Conservation (phyloP, 2,888 invertebrate genomes). For the Hanleya hanleyi region DNA sequence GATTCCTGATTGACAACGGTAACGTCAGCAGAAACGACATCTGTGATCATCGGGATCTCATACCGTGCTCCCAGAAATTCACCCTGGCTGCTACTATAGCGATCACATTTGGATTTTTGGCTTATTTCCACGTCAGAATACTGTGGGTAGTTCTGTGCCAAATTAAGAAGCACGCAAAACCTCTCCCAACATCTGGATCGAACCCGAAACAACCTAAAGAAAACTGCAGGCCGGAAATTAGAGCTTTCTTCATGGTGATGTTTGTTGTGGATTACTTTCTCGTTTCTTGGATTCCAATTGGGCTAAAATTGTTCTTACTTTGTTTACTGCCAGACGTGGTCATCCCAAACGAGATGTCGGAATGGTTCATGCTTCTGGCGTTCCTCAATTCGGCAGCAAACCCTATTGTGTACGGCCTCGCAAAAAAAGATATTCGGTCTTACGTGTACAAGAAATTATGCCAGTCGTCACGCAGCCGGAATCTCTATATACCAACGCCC, state of each 20-base stretch:
- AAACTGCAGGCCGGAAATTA: not conserved
- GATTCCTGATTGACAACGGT: not conserved
- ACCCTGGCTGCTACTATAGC: not conserved
- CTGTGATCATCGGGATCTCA: not conserved
- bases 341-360: not conserved
- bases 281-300: not conserved
- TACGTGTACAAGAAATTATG: not conserved
- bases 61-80: not conserved
- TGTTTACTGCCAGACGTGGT: not conserved
- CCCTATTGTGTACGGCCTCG: not conserved
- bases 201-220: not conserved
- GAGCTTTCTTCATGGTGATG: not conserved
- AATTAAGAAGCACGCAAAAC: not conserved
- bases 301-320: not conserved
- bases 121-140: not conserved
- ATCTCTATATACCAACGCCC: no score
- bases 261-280: conserved; percentile 2
- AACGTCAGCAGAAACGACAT: not conserved
- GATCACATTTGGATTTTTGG: not conserved
- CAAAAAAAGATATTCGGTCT: not conserved
- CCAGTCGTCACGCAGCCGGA: no score
- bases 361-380: not conserved
- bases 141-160: not conserved
- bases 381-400: not conserved
- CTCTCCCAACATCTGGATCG: not conserved